phyloP scores from a whole-genome alignment of 2,888 invertebrate genomes.

The Sepioteuthis lessoniana region DNA sequence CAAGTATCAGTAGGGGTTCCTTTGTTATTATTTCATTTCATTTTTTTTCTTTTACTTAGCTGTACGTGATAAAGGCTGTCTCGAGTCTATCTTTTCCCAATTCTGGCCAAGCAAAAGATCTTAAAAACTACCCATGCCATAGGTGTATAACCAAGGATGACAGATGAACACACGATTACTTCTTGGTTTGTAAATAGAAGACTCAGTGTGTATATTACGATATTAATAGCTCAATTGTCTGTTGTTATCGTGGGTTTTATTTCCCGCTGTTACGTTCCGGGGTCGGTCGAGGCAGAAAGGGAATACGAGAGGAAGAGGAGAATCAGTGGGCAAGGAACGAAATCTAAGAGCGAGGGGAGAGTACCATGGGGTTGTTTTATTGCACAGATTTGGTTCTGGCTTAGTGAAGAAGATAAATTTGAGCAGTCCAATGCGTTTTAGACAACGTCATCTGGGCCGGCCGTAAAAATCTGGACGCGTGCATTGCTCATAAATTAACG shows the following conservation, averaged over 20 bases:
- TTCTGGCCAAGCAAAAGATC: too few relatives aligned
- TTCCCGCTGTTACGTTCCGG: background rate
- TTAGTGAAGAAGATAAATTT: background rate
- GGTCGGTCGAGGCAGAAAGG: background rate
- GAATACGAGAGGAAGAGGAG: background rate
- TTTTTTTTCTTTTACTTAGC: too few relatives aligned
- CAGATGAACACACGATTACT: too few relatives aligned
- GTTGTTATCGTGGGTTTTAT: background rate
- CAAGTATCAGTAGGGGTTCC: too few relatives aligned
- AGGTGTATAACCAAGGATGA: too few relatives aligned
- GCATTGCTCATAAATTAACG: background rate
- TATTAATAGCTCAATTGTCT: background rate
- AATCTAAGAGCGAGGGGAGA: background rate
- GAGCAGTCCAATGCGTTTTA: constrained; percentile 15
- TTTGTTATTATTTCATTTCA: too few relatives aligned
- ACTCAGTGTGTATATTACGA: background rate
- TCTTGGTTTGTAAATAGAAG: too few relatives aligned
- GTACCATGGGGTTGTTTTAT: constrained; percentile 2
- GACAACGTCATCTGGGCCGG: background rate
- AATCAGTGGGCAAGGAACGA: background rate
- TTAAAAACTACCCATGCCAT: too few relatives aligned
- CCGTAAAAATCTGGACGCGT: background rate
- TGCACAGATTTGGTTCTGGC: background rate
- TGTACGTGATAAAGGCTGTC: too few relatives aligned
- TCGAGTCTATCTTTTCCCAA: too few relatives aligned